Percentiles rank a stretch among this genome's conserved stretches.
Evolutionary conservation across 2,888 invertebrate species (phyloP).

Genomic region (Xestia sexstrigata): DNA sequence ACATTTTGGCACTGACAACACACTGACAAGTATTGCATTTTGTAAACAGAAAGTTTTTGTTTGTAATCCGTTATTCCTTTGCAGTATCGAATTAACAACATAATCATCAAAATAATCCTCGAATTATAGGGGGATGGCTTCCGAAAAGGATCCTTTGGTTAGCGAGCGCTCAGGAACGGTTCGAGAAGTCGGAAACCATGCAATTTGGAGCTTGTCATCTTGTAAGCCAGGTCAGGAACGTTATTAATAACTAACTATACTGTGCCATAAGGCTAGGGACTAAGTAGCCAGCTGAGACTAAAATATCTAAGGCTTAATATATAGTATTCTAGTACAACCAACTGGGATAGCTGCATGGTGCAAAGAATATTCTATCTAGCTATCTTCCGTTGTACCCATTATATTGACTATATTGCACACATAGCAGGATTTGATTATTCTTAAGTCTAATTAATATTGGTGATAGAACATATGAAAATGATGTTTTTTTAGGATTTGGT

Average conservation of each 20-base stretch:
- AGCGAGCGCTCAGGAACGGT: slow-evolving; percentile 88
- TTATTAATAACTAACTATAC: neutral
- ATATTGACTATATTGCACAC: neutral
- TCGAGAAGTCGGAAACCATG: slow-evolving; percentile 96
- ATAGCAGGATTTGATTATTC: neutral
- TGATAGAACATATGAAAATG: neutral
- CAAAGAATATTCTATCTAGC: neutral
- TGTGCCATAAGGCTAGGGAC: neutral
- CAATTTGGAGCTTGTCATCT: slow-evolving; percentile 99
- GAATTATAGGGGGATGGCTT: slow-evolving; percentile 72
- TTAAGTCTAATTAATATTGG: neutral
- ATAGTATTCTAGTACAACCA: neutral
- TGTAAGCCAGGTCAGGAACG: slow-evolving; percentile 96
- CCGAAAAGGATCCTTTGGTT: slow-evolving; percentile 87
- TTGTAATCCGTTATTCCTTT: neutral
- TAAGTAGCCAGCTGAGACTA: neutral
- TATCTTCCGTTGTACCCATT: neutral
- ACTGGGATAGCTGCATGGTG: neutral
- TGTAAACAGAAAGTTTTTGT: slow-evolving; percentile 13
- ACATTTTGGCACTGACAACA: too few species aligned
- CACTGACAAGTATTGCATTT: neutral
- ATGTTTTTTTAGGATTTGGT: slow-evolving; percentile 94
- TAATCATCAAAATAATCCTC: neutral
- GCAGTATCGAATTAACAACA: neutral
- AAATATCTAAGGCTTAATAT: neutral